These are phyloP conservation scores for Pseudeuparius sepicola DNA, from an alignment of 2,888 invertebrate species.

Conservation along the genomic window DNA sequence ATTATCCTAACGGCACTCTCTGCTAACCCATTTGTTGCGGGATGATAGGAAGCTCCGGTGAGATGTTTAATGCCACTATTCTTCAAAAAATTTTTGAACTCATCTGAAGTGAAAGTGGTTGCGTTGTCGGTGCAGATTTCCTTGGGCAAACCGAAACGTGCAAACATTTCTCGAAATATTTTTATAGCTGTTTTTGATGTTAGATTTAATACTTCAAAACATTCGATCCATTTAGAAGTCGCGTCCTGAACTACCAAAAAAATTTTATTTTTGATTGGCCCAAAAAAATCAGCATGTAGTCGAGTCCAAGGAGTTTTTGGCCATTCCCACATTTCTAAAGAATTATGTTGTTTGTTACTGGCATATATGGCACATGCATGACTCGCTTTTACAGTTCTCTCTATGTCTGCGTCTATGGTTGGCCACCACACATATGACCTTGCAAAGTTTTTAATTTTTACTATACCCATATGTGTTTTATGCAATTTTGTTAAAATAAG, in stretches of 20 bases:
- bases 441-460: conserved; percentile 10
- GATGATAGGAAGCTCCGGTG: conserved; percentile 9
- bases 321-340: conserved; percentile 7
- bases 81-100: conserved; percentile 6
- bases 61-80: conserved; percentile 10
- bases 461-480: conserved; percentile 1
- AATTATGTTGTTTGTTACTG: conserved; percentile 8
- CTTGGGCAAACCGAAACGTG: too few relatives aligned
- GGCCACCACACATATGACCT: conserved; percentile 13
- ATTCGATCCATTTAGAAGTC: conserved; percentile 11
- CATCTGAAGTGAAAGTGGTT: too few relatives aligned
- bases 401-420: conserved; percentile 6
- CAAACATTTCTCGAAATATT: conserved; percentile 6
- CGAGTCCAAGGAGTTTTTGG: conserved; percentile 10
- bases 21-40: conserved; percentile 8
- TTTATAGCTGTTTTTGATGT: conserved; percentile 6
- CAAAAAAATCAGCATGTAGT: conserved; percentile 8
- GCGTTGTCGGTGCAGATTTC: too few relatives aligned
- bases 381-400: conserved; percentile 6
- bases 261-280: neutral
- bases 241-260: conserved; percentile 7
- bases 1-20: conserved; percentile 12
- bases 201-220: conserved; percentile 5
- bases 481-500: conserved; percentile 1
- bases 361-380: conserved; percentile 8